Base-by-base conservation (phyloP, 2,113 vertebrate genomes). In the Cynoglossus semilaevis region DNA sequence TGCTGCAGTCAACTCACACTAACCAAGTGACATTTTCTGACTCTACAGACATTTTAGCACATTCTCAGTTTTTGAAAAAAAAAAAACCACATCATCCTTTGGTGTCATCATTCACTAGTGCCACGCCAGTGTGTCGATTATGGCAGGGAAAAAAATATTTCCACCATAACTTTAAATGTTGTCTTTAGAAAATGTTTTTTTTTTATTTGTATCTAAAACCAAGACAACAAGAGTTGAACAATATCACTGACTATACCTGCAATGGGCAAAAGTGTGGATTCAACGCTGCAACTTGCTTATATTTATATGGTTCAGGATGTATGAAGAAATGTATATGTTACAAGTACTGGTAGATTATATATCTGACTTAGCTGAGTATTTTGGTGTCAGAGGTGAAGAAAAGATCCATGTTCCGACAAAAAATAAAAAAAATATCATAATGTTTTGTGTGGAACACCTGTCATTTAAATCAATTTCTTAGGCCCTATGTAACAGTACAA, bases 121-220 rank as follows among this genome's bases (percentile, higher is more conserved):
- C 15, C 18, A 40, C 50, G 50, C 12, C 29, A 35, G 35, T 15
- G 43, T 14, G 12, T 50, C 44, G 17, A 29, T 50, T 0, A 35
- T 8, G 2, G 37, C 22, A 29, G 22, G 22, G 22, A 2, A 29
- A 29, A 29, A 29, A 29, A 29, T 29, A 29, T 29, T 4, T 29
- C 6, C 22, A 6, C 6, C 22, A 6, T 29, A 29, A 29, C 22
- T 29, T 29, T 48, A 10, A 51, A 56, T 17, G 41, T 36, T 15
- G 12, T 15, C 11, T 47, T 61, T 40, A 49, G 15, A 80, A 40
- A 55, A 55, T 54, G 63, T 22, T 34, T 47, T 63, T 71, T 45
- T 37, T 61, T 53, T 53, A 46, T 22, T 0, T 12, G 67, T n/a
- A 51, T 48, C 51, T 38, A 38, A 56, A 48, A 48, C 49, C 36